Evolutionary conservation across 2,797 vertebrate genomes (phyloP).

Genomic region (Setipinna tenuifilis): DNA sequence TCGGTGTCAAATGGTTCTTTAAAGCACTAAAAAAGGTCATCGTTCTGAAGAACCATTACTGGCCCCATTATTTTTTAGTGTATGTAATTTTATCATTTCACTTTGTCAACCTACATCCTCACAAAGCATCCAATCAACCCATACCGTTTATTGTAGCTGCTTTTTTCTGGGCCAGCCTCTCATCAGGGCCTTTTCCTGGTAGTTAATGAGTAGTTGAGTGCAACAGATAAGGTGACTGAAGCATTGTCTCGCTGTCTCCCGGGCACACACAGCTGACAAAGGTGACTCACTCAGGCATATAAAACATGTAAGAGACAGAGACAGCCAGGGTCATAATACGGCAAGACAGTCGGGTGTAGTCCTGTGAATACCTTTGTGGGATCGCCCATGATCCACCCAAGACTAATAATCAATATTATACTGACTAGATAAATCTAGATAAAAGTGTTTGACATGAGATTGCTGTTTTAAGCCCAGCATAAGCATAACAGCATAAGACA

Average conservation of each 20-base stretch:
- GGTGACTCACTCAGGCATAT: constrained; percentile 9
- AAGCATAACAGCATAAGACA: not conserved
- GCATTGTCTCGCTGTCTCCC: not conserved
- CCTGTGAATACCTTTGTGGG: not conserved
- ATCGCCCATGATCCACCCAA: not conserved
- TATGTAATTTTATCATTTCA: not conserved
- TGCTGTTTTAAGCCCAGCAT: not conserved
- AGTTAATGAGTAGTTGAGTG: not conserved
- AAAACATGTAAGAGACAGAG: constrained; percentile 1
- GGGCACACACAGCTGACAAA: not conserved
- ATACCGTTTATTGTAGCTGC: not conserved
- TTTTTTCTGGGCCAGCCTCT: not conserved
- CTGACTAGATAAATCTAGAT: not conserved
- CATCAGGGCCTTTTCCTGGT: not conserved
- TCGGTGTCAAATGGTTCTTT: too few relatives aligned
- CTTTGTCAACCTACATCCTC: not conserved
- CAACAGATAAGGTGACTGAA: not conserved
- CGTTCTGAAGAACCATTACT: too few relatives aligned
- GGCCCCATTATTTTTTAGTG: too few relatives aligned
- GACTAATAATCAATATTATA: not conserved
- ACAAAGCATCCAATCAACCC: not conserved
- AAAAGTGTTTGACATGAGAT: not conserved
- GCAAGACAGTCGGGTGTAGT: not conserved
- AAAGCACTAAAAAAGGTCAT: too few relatives aligned
- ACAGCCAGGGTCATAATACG: not conserved